phyloP scores from a whole-genome alignment of 1,140 invertebrate species.

The Drosophila nigrodunni region DNA sequence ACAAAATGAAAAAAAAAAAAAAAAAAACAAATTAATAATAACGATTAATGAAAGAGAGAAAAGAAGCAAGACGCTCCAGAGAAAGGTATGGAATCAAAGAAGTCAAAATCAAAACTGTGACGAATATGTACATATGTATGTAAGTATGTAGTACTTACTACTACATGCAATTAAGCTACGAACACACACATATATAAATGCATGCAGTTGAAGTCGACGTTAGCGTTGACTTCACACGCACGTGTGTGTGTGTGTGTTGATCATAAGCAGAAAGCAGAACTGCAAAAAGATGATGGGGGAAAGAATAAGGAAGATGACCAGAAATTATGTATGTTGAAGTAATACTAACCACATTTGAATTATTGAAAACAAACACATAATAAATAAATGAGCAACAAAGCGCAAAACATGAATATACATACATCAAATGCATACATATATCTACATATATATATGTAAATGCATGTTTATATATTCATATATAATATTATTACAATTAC shows the following conservation, averaged over 20 bases:
- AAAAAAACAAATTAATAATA: too few species aligned
- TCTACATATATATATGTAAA: constrained; percentile 26
- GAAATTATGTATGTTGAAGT: constrained; percentile 56
- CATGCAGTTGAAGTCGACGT: constrained; percentile 25
- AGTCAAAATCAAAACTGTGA: constrained; percentile 39
- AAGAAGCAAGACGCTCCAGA: constrained; percentile 1
- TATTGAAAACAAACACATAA: constrained; percentile 18
- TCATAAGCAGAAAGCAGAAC: background rate
- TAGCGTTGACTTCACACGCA: too few species aligned
- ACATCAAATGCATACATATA: constrained; percentile 38
- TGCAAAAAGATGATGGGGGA: too few species aligned
- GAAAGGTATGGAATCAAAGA: constrained; percentile 21
- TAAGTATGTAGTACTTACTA: constrained; percentile 27
- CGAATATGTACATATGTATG: constrained; percentile 34
- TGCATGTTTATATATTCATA: constrained; percentile 34
- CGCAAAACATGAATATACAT: constrained; percentile 43
- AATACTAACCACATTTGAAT: constrained; percentile 45
- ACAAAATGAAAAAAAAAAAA: constrained; percentile 9
- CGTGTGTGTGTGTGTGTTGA: constrained; percentile 15
- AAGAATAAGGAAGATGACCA: constrained; percentile 8
- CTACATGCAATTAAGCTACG: constrained; percentile 19
- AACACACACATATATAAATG: background rate
- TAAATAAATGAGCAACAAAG: constrained; percentile 29
- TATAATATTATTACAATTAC: constrained; percentile 72
- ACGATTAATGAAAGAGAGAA: background rate